Evolutionary conservation across 30 jellyfish, hydroid and myxozoan genomes (phyloP).

Genomic region (Cassiopea andromeda): DNA sequence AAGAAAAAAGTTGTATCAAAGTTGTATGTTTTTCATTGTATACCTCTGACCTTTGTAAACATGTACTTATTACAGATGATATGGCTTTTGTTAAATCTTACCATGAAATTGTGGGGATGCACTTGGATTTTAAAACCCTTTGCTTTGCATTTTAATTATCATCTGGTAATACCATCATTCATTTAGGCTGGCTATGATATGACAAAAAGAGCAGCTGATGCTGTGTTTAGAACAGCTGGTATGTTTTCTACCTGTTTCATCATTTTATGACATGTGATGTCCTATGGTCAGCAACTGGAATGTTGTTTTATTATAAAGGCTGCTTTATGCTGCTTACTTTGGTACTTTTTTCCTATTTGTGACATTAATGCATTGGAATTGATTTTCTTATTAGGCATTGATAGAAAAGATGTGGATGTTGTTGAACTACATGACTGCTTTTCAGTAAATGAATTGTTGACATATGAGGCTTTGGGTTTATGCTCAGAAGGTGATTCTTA

Average conservation of each 20-base stretch:
- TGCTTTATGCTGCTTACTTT: too few relatives aligned
- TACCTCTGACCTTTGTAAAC: too few relatives aligned
- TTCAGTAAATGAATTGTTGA: constrained; percentile 83
- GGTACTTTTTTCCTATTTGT: background rate
- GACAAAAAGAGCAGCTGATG: constrained; percentile 86
- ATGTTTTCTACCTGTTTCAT: background rate
- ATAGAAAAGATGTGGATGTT: constrained; percentile 82
- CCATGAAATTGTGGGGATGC: too few relatives aligned
- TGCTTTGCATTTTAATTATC: background rate
- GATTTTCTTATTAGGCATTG: constrained; percentile 57
- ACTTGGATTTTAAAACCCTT: background rate
- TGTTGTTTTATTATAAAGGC: too few relatives aligned
- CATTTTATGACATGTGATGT: background rate
- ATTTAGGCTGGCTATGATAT: constrained; percentile 93
- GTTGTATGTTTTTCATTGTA: constrained; percentile 47
- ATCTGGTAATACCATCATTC: background rate
- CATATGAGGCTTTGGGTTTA: constrained; percentile 90
- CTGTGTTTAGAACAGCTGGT: constrained; percentile 85
- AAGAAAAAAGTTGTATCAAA: constrained; percentile 88
- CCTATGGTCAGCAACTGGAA: background rate
- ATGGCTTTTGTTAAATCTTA: too few relatives aligned
- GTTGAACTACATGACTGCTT: constrained; percentile 91
- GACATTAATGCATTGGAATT: background rate
- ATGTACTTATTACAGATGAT: too few relatives aligned
- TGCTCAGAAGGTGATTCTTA: constrained; percentile 70